Conservation (phyloP, 2,888 invertebrate genomes). For the Amphiduros pacificus region DNA sequence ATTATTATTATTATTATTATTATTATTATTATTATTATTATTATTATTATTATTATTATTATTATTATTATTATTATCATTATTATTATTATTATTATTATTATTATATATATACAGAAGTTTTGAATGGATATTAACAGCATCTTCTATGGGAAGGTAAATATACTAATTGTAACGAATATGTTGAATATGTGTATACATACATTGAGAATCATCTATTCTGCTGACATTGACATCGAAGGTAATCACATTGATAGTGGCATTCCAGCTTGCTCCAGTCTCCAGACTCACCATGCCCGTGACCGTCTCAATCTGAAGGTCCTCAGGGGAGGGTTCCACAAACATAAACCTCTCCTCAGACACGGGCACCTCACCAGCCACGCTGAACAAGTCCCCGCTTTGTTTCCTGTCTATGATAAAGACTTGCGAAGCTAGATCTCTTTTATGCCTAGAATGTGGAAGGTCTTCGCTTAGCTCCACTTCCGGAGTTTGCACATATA, state of each 20-base stretch:
- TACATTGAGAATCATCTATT: constrained; percentile 1
- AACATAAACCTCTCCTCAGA: constrained; percentile 2
- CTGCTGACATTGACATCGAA: constrained; percentile 8
- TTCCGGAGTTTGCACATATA: background rate
- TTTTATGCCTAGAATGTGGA: background rate
- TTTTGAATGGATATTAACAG: no score
- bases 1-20: no score
- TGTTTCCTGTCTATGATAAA: constrained; percentile 1
- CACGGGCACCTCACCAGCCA: background rate
- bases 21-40: no score
- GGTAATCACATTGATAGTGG: background rate
- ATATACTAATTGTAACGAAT: no score
- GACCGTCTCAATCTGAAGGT: background rate
- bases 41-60: no score
- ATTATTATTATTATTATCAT: no score
- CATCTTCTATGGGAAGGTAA: no score
- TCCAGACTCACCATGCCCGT: constrained; percentile 9
- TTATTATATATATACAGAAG: no score
- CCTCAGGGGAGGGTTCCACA: background rate
- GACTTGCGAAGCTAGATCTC: background rate
- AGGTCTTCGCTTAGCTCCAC: background rate
- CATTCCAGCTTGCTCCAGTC: background rate
- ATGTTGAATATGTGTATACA: no score
- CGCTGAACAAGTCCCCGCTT: background rate
- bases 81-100: no score